Percentiles rank a stretch among this genome's conserved stretches.
phyloP scores from a whole-genome alignment of 2,888 invertebrate genomes.

The Therioaphis trifolii region DNA sequence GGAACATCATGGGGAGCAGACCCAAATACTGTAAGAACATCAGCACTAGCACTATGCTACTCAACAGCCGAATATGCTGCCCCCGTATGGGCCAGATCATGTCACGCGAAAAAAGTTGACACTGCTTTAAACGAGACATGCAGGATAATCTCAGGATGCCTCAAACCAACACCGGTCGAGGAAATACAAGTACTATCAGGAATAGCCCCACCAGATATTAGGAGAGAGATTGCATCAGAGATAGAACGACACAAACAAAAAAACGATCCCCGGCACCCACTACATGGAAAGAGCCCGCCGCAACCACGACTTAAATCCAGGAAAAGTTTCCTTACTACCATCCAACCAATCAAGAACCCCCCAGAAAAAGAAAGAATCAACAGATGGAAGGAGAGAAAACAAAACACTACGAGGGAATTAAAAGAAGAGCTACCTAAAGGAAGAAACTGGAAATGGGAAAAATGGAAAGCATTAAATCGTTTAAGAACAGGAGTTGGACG shows the following conservation, averaged over 20 bases:
- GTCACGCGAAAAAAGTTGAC: too few species aligned
- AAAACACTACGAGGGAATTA: constrained; percentile 4
- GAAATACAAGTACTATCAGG: constrained; percentile 1
- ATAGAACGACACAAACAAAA: neutral
- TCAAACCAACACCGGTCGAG: constrained; percentile 1
- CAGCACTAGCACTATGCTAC: neutral
- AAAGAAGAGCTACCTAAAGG: constrained; percentile 8
- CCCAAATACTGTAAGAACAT: constrained; percentile 22
- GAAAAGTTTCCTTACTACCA: too few species aligned
- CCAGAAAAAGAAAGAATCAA: constrained; percentile 32
- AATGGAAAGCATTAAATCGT: neutral
- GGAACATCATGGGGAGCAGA: constrained; percentile 19
- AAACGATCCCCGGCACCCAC: neutral
- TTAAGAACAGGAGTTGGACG: neutral
- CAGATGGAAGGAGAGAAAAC: constrained; percentile 1
- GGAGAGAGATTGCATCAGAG: neutral
- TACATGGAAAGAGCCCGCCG: too few species aligned
- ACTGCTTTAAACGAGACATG: constrained; percentile 17
- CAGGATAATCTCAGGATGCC: constrained; percentile 7
- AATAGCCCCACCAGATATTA: neutral
- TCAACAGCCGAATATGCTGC: too few species aligned
- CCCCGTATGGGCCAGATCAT: too few species aligned
- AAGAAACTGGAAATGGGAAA: constrained; percentile 3
- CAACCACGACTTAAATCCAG: neutral
- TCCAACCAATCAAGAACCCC: too few species aligned